phyloP scores from a whole-genome alignment of 2,797 vertebrate species.

The Gila robusta region DNA sequence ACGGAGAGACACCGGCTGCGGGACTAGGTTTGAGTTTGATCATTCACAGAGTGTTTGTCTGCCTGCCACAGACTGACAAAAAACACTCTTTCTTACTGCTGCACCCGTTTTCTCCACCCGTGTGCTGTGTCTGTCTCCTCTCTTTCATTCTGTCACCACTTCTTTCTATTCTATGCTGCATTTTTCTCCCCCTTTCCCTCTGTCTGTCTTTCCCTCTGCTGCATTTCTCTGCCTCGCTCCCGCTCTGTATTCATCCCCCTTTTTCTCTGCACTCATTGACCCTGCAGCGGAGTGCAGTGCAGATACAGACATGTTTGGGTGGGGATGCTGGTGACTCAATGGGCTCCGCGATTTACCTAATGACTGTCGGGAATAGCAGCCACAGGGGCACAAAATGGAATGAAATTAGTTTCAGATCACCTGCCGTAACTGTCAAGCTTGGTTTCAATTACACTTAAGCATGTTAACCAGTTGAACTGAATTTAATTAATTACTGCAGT shows the following conservation, averaged over 20 bases:
- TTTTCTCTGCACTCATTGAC: slow-evolving; percentile 62
- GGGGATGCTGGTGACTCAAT: slow-evolving; percentile 52
- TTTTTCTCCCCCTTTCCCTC: slow-evolving; percentile 27
- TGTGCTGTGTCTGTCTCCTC: slow-evolving; percentile 33
- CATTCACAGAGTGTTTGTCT: slow-evolving; percentile 51
- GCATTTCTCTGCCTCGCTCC: slow-evolving; percentile 44
- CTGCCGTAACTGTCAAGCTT: slow-evolving; percentile 46
- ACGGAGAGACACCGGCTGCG: slow-evolving; percentile 8
- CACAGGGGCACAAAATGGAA: slow-evolving; percentile 37
- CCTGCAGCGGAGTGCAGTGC: slow-evolving; percentile 45
- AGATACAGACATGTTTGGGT: slow-evolving; percentile 58
- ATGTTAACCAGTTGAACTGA: slow-evolving; percentile 37
- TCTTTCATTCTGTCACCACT: slow-evolving; percentile 21
- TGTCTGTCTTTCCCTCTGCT: slow-evolving; percentile 45
- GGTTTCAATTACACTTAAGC: slow-evolving; percentile 37
- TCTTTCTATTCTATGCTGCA: slow-evolving; percentile 55
- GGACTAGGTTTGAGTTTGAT: slow-evolving; percentile 49
- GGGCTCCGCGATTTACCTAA: slow-evolving; percentile 49
- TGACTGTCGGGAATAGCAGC: slow-evolving; percentile 49
- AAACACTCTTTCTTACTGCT: slow-evolving; percentile 2
- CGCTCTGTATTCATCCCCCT: slow-evolving; percentile 54
- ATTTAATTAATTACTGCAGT: slow-evolving; percentile 42
- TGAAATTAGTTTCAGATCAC: slow-evolving; percentile 49
- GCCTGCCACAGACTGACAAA: slow-evolving; percentile 40
- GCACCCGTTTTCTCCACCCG: slow-evolving; percentile 41